Evolutionary conservation across 2,888 invertebrate species (phyloP).

Genomic region (Chaetoderma sp.): DNA sequence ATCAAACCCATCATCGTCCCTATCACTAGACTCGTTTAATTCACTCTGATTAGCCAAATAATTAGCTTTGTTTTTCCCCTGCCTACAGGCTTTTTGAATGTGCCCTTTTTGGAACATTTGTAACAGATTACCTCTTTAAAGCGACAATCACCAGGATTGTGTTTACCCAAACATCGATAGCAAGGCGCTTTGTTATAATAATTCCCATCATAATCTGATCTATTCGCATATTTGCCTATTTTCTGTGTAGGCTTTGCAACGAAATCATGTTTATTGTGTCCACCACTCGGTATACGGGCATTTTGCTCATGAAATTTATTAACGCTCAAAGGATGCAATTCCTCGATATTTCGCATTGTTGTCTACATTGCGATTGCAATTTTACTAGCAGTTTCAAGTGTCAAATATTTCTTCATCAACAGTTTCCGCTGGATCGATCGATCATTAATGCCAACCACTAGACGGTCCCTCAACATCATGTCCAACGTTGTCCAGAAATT

Average conservation of each 20-base stretch:
- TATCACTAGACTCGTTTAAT: too few species aligned
- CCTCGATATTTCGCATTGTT: constrained; percentile 18
- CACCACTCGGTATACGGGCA: too few species aligned
- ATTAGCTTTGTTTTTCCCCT: neutral
- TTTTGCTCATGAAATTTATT: too few species aligned
- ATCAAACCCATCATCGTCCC: too few species aligned
- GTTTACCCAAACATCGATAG: too few species aligned
- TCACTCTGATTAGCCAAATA: neutral
- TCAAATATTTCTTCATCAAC: constrained; percentile 18
- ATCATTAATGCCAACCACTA: constrained; percentile 33
- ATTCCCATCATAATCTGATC: too few species aligned
- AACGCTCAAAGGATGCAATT: constrained; percentile 14
- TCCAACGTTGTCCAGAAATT: too few species aligned
- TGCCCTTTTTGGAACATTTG: constrained; percentile 13
- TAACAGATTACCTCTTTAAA: constrained; percentile 13
- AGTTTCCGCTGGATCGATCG: constrained; percentile 20
- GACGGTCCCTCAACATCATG: constrained; percentile 32
- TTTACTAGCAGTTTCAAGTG: constrained; percentile 17
- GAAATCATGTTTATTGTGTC: too few species aligned
- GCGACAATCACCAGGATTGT: constrained; percentile 7
- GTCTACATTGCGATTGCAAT: constrained; percentile 33
- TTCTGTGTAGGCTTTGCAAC: too few species aligned
- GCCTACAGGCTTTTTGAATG: neutral
- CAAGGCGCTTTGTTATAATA: too few species aligned
- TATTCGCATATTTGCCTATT: too few species aligned